Base-by-base conservation (phyloP, 1,140 invertebrate genomes). In the Thaumatotibia leucotreta region DNA sequence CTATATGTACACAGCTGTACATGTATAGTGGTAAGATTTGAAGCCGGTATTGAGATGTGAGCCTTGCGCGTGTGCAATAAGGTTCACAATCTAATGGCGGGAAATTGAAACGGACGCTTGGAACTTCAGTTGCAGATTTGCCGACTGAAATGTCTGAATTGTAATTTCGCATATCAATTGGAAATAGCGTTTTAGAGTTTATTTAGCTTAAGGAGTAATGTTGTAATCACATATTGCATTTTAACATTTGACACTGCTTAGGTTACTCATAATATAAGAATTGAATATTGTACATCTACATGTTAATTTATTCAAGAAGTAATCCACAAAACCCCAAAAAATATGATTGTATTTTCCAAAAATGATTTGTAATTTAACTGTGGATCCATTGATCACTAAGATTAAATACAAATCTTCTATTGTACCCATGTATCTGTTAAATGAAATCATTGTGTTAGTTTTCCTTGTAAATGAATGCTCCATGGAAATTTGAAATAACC, bases 1-100 rank as follows among this genome's bases (percentile, higher is more conserved):
- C 67, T 82, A 63, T 63, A 86, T 82, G 77, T 84, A 86, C 77
- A 82, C 80, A 83, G 72, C 66, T 85, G 75, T 82, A 86, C 82
- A 76, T 72, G 76, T 82, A 78, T 77, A 65, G 70, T 61, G 76
- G 35, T 64, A 67, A 29, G 64, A 68, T 39, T 62, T 54, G 63
- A 17, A 20, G 23, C 9, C 14, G 17, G 11, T 65, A 75, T 75
- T 78, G 67, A 58, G 80, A 70, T 79, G 45, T 81, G 63, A 70
- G 66, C 70, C 76, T 79, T 86, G 76, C 39, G 27, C 0, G 0
- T 58, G 66, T 2, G 14, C 5, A 11, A 68, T 78, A 87, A 79
- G 74, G 81, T 80, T 66, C 39, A 80, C 63, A 75, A 73, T 82
- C 8, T 65, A 64, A 63, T 77, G 68, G 32, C 50, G 61, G 31